phyloP scores from a whole-genome alignment of 2,113 vertebrate genomes.

The Himantopus leucocephalus region DNA sequence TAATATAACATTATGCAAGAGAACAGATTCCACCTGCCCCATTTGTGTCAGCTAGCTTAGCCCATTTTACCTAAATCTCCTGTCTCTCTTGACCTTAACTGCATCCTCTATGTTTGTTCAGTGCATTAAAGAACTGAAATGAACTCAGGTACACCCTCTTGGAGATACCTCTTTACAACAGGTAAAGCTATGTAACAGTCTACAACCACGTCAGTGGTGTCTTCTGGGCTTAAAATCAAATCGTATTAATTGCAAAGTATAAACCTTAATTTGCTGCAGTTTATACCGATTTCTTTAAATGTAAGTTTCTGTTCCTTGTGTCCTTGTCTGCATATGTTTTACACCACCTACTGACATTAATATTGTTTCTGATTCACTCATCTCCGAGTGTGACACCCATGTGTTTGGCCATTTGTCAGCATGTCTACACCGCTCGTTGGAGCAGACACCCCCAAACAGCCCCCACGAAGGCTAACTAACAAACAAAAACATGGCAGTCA shows the following conservation, averaged over 20 bases:
- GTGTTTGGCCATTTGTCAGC: background rate
- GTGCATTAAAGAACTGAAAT: background rate
- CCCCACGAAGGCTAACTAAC: background rate
- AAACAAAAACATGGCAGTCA: background rate
- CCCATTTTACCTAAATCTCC: background rate
- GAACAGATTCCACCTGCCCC: background rate
- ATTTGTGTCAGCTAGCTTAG: background rate
- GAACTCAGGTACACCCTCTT: background rate
- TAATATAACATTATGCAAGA: background rate
- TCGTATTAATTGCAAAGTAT: background rate
- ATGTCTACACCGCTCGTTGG: accelerated
- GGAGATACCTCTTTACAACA: background rate
- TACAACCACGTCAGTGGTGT: background rate
- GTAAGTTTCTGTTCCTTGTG: background rate
- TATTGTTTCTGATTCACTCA: background rate
- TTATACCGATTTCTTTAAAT: background rate
- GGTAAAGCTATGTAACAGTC: background rate
- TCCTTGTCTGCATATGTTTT: background rate
- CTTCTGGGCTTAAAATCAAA: background rate
- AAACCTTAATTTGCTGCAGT: background rate
- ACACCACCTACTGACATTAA: background rate
- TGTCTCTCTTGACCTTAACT: background rate
- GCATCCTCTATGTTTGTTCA: background rate
- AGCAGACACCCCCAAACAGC: background rate
- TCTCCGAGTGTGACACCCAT: background rate